Base-by-base conservation (phyloP, 2,888 invertebrate species). In the Dolomedes plantarius region DNA sequence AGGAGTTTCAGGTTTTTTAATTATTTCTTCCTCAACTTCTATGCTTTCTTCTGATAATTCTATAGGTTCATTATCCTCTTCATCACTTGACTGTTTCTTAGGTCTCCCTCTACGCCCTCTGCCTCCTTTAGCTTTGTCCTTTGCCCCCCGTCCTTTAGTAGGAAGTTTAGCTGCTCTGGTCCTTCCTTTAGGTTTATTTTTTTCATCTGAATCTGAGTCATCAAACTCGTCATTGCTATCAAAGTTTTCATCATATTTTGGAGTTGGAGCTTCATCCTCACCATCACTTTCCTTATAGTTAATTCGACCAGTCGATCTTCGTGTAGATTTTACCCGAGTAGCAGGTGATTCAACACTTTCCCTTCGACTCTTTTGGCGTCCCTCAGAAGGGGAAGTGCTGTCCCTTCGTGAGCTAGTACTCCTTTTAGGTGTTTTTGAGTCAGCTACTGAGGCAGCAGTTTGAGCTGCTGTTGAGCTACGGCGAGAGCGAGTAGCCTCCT, bases 261-360 rank as follows among this genome's bases (percentile, higher is more conserved):
- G 68, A 11, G 74, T 68, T 19, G 71, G 23, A 11, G 28, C 29
- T 56, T 86, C 88, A 31, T 86, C 86, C 46, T 88, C 88, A 19
- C 86, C 88, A 31, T 88, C 88, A 56, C 88, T 88, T 81, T 88
- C 88, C 62, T 88, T 76, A 29, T 88, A 88, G 56, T 88, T 88
- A 28, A 88, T 23, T 19, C 74, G 68, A 23, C 80, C 50, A 28
- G 80, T 73, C 29, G 50, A 73, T 19, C 88, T 71, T 27, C 88
- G 39, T 19, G 86, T 62, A 11, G 81, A 69, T 32, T 81, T 85
- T 11, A 80, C 81, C 27, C 88, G 41, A 32, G 80, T 73, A 13
- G 88, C 81, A 32, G 88, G 76, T 13, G 87, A 69, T 76, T 88
- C 85, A 13, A 41, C 16, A 19, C 36, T 46, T 50, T 64, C 75